A percentile compares a stretch with the other conserved stretches of the same genome.
Evolutionary conservation across 2,888 invertebrate genomes (phyloP).

Genomic region (Tricholauxania praeusta): DNA sequence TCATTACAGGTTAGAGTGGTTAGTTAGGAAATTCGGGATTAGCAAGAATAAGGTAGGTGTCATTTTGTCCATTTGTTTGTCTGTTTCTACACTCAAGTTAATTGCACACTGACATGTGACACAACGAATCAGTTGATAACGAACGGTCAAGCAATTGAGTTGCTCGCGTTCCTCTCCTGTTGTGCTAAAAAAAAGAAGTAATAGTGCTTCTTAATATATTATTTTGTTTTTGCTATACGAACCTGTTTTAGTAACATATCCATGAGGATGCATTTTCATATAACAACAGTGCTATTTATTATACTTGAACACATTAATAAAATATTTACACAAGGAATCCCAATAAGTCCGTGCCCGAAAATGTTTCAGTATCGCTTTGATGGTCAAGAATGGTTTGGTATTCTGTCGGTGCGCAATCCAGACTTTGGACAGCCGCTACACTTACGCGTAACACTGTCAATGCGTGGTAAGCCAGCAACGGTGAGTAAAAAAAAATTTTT

Average conservation of each 20-base stretch:
- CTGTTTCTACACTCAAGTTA: background rate
- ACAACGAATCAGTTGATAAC: conserved; percentile 44
- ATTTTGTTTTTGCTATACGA: background rate
- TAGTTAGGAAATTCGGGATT: no score
- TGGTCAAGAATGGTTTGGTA: conserved; percentile 67
- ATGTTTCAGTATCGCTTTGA: conserved; percentile 68
- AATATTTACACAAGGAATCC: conserved; percentile 58
- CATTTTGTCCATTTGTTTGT: background rate
- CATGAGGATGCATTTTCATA: conserved; percentile 48
- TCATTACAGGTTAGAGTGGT: no score
- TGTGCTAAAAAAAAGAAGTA: conserved; percentile 2
- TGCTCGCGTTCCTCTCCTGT: conserved; percentile 33
- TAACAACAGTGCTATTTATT: conserved; percentile 48
- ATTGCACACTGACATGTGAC: conserved; percentile 23
- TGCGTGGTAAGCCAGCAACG: conserved; percentile 63
- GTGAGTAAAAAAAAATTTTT: conserved; percentile 50
- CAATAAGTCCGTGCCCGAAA: conserved; percentile 65
- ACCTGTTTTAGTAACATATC: background rate
- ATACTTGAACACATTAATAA: conserved; percentile 51
- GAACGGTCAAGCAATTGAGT: conserved; percentile 45
- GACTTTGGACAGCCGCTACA: conserved; percentile 56
- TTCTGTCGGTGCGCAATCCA: conserved; percentile 64
- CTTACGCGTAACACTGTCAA: conserved; percentile 61
- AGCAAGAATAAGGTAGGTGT: background rate
- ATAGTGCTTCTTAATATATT: background rate